Evolutionary conservation across 1,140 invertebrate species (phyloP).

Genomic region (Eurytemora carolleeae): DNA sequence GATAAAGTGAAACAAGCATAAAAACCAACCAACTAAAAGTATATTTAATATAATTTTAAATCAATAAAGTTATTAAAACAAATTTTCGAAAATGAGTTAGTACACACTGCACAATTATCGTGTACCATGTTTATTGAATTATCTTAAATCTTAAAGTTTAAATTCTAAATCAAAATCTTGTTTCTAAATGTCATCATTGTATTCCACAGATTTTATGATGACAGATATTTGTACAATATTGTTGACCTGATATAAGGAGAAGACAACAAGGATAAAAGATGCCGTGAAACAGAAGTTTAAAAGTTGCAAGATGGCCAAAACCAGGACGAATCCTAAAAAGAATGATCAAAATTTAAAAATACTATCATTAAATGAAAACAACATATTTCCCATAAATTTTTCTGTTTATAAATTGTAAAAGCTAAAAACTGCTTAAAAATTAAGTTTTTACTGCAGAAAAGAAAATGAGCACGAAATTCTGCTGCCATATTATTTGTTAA

Average conservation of each 20-base stretch:
- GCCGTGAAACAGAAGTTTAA: not conserved
- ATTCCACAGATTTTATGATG: no score
- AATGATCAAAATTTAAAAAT: not conserved
- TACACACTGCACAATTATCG: no score
- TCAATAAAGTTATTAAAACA: no score
- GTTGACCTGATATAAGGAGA: not conserved
- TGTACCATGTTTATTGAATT: no score
- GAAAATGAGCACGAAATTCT: not conserved
- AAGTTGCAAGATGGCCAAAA: not conserved
- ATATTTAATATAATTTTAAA: no score
- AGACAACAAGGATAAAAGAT: not conserved
- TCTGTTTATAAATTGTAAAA: not conserved
- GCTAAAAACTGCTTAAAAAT: not conserved
- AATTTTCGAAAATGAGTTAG: no score
- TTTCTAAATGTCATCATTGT: no score
- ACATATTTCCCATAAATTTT: not conserved
- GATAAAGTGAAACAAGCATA: no score
- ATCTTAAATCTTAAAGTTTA: no score
- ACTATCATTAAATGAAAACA: not conserved
- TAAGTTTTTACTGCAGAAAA: not conserved
- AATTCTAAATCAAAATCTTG: no score
- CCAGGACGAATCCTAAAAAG: not conserved
- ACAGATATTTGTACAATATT: no score
- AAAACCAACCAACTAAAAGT: no score
- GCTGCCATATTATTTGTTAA: not conserved